Base-by-base conservation (phyloP, 2,888 invertebrate genomes). In the Amaurobius ferox region DNA sequence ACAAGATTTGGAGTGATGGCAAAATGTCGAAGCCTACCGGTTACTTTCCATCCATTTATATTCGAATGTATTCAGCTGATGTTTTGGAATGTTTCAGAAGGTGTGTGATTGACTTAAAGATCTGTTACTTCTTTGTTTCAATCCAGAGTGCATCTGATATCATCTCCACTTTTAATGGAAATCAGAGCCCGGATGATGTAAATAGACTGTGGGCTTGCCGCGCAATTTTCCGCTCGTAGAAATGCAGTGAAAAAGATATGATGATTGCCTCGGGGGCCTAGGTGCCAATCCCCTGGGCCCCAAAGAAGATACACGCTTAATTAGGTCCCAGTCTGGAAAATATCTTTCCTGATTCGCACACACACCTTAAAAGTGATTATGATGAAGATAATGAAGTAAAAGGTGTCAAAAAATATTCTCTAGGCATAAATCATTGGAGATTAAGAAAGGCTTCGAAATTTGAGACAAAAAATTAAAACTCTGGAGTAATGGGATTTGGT, bases 361-460 rank as follows among this genome's bases (percentile, higher is more conserved):
- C 74, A 81, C 81, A 70, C 81, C 74, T 76, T 62, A 40, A 67
- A 81, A 70, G 32, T 70, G 68, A 81, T 81, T 74, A 81, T 55
- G 19, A 74, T 6, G 30, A 3, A 44, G 67, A 44, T 81, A 74
- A 70, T 62, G 40, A 40, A 79, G 71, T 44, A 61, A 32, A 79
- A 67, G 68, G 79, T 79, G 79, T 79, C 70, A 40, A 64, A 79
- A 23, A 62, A 79, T 79, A 79, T 79, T 71, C 79, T 16, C 13
- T 9, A 19, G 26, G 30, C 28, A 71, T 70, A 79, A 79, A 71
- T 64, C 48, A 79, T 62, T 79, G 44, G 44, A 44, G 44, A n/a
- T 30, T 30, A 55, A 23, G 23, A 62, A 32, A 9, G 26, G 39
- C 26, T 62, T 62, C 28, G 7, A 39, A 39, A 39, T 62, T 73